A percentile compares a stretch with the other conserved stretches of the same genome.
Conservation (phyloP, 2,113 vertebrate genomes). For the Marcusenius ussheri region DNA sequence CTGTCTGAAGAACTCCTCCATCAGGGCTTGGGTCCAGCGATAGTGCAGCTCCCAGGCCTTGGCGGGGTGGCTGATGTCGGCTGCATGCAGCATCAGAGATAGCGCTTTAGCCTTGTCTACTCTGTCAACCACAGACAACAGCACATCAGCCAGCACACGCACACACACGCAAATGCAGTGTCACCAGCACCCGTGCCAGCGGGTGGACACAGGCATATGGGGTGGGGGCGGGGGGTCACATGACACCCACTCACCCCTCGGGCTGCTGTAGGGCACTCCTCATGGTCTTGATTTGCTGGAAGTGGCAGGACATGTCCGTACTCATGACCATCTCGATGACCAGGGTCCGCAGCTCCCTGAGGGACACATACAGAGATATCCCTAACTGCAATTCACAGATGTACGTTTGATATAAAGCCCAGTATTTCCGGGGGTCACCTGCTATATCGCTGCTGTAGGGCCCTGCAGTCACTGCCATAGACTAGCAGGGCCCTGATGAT, state of each 20-base stretch:
- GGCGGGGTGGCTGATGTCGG: conserved; percentile 96
- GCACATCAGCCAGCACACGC: neutral
- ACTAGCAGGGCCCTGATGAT: neutral
- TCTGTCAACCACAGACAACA: conserved; percentile 49
- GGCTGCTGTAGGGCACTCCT: conserved; percentile 79
- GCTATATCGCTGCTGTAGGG: neutral
- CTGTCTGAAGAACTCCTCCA: conserved; percentile 99
- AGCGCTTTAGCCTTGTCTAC: conserved; percentile 91
- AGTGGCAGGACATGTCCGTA: conserved; percentile 98
- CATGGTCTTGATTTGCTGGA: conserved; percentile 98
- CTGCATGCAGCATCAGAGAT: conserved; percentile 94
- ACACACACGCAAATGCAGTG: neutral
- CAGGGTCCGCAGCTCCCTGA: conserved; percentile 85
- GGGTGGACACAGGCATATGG: neutral
- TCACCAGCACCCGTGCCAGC: neutral
- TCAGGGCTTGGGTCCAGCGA: conserved; percentile 90
- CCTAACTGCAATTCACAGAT: neutral
- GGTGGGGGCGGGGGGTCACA: neutral
- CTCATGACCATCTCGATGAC: conserved; percentile 98
- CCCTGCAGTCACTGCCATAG: neutral
- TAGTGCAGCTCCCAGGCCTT: conserved; percentile 89
- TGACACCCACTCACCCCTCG: conserved; percentile 65
- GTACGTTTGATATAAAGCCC: neutral
- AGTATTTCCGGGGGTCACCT: neutral
- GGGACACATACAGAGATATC: neutral